Percentiles rank a stretch among this genome's conserved stretches.
Conservation (phyloP, 2,113 vertebrate genomes). For the Setophaga petechia region DNA sequence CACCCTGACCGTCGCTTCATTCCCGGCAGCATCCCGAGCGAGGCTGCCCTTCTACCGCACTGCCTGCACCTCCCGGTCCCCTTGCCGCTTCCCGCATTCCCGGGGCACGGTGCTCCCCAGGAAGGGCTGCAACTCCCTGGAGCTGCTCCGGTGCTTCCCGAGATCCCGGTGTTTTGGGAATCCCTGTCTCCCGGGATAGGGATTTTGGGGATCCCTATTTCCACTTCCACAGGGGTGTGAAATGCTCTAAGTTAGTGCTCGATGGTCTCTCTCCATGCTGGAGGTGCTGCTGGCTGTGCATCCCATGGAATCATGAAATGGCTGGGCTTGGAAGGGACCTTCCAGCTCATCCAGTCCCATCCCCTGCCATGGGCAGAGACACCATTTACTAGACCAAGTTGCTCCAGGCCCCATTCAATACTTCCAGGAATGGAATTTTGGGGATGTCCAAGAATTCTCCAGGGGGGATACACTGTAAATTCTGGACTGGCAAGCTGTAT, state of each 20-base stretch:
- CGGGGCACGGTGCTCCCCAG: not conserved
- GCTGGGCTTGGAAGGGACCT: not conserved
- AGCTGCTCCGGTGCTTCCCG: not conserved
- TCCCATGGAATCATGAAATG: not conserved
- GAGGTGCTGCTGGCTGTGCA: not conserved
- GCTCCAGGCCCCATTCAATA: not conserved
- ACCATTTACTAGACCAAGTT: too few species aligned
- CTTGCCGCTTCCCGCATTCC: not conserved
- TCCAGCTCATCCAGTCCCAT: not conserved
- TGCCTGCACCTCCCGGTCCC: not conserved
- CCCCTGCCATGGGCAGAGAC: not conserved
- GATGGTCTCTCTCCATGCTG: not conserved
- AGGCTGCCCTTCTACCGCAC: accelerated
- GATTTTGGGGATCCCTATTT: not conserved
- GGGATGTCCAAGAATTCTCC: not conserved
- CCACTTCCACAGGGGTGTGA: not conserved
- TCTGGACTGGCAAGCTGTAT: not conserved
- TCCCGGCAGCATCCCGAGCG: not conserved
- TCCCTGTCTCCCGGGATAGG: not conserved
- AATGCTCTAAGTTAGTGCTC: too few species aligned
- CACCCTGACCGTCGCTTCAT: not conserved
- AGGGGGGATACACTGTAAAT: not conserved
- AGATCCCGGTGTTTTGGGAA: not conserved
- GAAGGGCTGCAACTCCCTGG: not conserved
- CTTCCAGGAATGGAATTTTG: not conserved